phyloP scores from a whole-genome alignment of 37 sponge, comb jelly and placozoan genomes.

The Beroe forskalii region DNA sequence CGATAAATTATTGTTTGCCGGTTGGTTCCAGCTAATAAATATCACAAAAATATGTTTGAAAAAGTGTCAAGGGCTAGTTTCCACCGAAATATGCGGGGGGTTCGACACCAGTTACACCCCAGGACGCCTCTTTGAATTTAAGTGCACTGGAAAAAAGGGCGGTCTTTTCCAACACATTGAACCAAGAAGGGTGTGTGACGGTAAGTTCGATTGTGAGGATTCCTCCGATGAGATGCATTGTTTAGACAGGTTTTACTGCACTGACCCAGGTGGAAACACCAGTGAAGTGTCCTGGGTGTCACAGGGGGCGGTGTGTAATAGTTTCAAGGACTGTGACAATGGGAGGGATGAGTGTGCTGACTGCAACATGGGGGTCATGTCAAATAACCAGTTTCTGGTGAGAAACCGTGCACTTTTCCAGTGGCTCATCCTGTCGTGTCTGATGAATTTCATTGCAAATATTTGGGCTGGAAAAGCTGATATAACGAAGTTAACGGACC shows the following conservation, averaged over 20 bases:
- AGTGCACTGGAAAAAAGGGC: neutral
- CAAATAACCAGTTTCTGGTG: neutral
- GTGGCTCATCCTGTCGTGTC: neutral
- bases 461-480: neutral
- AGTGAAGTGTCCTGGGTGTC: neutral
- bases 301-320: neutral
- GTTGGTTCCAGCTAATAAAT: no score
- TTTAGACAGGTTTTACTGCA: neutral
- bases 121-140: neutral
- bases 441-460: neutral
- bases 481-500: neutral
- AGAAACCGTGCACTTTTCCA: neutral
- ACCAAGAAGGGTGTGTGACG: neutral
- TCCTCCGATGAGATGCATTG: neutral
- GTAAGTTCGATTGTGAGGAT: neutral
- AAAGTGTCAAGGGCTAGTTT: neutral
- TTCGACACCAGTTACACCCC: neutral
- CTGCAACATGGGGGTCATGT: neutral
- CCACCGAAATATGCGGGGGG: neutral
- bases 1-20: neutral
- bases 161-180: neutral
- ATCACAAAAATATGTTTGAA: neutral
- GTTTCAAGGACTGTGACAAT: neutral
- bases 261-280: neutral
- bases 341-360: neutral